Evolutionary conservation across 2,888 invertebrate genomes (phyloP).

Genomic region (Nomada fabriciana): DNA sequence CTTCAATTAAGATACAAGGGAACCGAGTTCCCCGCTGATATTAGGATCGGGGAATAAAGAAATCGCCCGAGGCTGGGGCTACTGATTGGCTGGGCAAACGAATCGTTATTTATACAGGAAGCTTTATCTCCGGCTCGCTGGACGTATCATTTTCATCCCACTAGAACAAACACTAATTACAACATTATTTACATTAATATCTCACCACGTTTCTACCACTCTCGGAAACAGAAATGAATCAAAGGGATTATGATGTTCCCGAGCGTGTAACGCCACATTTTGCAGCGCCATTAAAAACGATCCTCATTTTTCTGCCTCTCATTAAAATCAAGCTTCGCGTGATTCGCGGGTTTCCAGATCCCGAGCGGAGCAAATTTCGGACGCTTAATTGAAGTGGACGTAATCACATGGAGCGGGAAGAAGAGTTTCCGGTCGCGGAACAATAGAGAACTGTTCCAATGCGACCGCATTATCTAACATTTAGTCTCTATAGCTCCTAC

Average conservation of each 20-base stretch:
- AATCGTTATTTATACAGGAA: constrained; percentile 5
- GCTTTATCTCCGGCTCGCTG: not conserved
- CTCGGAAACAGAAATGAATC: no score
- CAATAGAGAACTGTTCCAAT: constrained; percentile 18
- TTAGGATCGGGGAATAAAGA: constrained; percentile 15
- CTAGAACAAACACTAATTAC: not conserved
- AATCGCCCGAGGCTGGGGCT: not conserved
- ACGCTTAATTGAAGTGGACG: constrained; percentile 35
- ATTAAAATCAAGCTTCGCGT: constrained; percentile 26
- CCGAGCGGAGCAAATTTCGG: constrained; percentile 2
- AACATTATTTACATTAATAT: not conserved
- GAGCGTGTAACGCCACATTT: not conserved
- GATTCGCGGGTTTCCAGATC: constrained; percentile 14
- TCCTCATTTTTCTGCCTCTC: constrained; percentile 6
- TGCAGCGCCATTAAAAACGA: not conserved
- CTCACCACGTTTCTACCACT: not conserved
- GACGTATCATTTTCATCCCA: not conserved
- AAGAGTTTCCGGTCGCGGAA: constrained; percentile 36
- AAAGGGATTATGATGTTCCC: not conserved
- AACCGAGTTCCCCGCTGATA: not conserved
- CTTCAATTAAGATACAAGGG: constrained; percentile 32
- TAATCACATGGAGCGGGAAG: constrained; percentile 23
- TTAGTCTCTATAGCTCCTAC: constrained; percentile 16
- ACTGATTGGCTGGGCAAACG: constrained; percentile 18
- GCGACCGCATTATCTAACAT: constrained; percentile 33